A percentile compares a stretch with the other conserved stretches of the same genome.
Evolutionary conservation across 1,140 invertebrate genomes (phyloP).

Genomic region (Macrocentrus cingulum): DNA sequence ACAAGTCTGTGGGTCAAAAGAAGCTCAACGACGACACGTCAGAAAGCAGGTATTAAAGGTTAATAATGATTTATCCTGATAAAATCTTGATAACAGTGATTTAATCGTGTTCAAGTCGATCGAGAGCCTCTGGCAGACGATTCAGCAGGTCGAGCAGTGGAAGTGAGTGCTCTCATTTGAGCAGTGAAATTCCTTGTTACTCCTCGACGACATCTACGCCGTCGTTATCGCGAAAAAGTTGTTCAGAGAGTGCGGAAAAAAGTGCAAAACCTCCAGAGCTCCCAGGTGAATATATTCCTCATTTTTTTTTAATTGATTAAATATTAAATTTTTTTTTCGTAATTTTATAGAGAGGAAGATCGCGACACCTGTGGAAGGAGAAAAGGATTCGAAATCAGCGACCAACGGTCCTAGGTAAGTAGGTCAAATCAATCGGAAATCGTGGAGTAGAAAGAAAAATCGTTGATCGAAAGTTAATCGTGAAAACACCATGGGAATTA

Average conservation of each 20-base stretch:
- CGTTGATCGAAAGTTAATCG: too few species aligned
- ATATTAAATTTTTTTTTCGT: not conserved
- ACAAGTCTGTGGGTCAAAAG: conserved; percentile 40
- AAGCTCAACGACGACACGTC: conserved; percentile 45
- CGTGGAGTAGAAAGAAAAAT: conserved; percentile 1
- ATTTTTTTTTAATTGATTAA: conserved; percentile 1
- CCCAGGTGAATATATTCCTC: conserved; percentile 37
- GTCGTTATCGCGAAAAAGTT: conserved; percentile 52
- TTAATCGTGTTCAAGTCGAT: conserved; percentile 47
- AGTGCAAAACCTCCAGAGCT: conserved; percentile 42
- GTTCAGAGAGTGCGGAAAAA: conserved; percentile 49
- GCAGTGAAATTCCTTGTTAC: conserved; percentile 54
- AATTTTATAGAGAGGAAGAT: conserved; percentile 52
- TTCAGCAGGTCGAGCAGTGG: conserved; percentile 54
- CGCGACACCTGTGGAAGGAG: conserved; percentile 44
- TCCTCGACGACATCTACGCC: conserved; percentile 55
- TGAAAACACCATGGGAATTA: not conserved
- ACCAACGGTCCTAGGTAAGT: conserved; percentile 49
- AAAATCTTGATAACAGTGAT: not conserved
- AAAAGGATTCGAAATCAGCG: conserved; percentile 46
- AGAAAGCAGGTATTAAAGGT: conserved; percentile 38
- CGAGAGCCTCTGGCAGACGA: conserved; percentile 45
- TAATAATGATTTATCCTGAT: not conserved
- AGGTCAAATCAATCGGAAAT: conserved; percentile 35
- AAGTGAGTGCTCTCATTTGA: conserved; percentile 55